phyloP scores from a whole-genome alignment of 2,888 invertebrate species.

The Cryptocephalus moraei region DNA sequence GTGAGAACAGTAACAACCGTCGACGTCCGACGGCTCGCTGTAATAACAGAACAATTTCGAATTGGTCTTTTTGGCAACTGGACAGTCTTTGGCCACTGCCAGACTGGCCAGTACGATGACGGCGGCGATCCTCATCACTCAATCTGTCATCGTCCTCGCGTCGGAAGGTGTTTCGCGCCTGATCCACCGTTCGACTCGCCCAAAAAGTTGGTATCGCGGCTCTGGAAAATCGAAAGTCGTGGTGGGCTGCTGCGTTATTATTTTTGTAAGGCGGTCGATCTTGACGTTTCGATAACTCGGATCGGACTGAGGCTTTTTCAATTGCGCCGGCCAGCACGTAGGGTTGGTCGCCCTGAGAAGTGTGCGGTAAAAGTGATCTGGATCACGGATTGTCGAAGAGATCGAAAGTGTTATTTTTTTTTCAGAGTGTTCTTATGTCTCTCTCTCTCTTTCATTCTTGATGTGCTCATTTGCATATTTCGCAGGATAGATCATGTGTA shows the following conservation, averaged over 20 bases:
- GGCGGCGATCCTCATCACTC: constrained; percentile 5
- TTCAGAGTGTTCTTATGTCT: too few relatives aligned
- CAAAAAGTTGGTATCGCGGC: not conserved
- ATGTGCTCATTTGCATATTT: too few relatives aligned
- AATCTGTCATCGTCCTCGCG: not conserved
- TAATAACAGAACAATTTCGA: constrained; percentile 35
- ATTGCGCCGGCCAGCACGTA: constrained; percentile 10
- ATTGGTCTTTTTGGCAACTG: constrained; percentile 20
- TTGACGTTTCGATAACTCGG: constrained; percentile 24
- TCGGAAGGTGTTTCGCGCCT: constrained; percentile 1
- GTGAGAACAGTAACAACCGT: constrained; percentile 34
- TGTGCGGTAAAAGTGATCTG: not conserved
- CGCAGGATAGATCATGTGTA: too few relatives aligned
- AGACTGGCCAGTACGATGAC: constrained; percentile 5
- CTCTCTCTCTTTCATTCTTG: too few relatives aligned
- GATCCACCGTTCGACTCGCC: constrained; percentile 3
- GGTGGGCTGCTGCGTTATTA: not conserved
- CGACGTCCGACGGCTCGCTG: constrained; percentile 25
- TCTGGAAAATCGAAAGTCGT: not conserved
- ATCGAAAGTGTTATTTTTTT: too few relatives aligned
- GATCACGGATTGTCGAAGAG: not conserved
- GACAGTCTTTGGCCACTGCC: constrained; percentile 23
- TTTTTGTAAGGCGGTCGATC: constrained; percentile 20
- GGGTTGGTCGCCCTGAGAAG: constrained; percentile 9
- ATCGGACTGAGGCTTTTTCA: constrained; percentile 23